Evolutionary conservation across 2,888 invertebrate species (phyloP), one percentile per base, ranked within the genome.

Genomic region (Tigriopus californicus): DNA sequence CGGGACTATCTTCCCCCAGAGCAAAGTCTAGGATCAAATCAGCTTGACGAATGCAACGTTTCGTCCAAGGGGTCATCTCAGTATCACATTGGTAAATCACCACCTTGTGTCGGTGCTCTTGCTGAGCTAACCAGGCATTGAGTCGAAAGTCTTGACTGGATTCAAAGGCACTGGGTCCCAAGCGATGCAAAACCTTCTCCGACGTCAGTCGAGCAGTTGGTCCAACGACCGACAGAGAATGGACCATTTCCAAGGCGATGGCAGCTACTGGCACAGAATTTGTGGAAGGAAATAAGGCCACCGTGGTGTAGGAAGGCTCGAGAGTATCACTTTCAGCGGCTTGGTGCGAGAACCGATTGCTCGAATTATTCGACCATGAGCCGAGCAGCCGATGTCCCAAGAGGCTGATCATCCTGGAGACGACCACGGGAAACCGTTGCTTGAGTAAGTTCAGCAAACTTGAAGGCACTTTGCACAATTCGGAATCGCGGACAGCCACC

Each of bases 381-480:
- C 41, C 42, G 66, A 91, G 74, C 65, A 91, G 87, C 65, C 90
- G 77, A 71, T 89, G 90, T 4, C 97, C 95, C 60, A 98, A 78
- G 64, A 98, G 76, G 71, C 94, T 92, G 66, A 99, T 97, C 53
- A 98, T 79, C 67, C 94, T 79, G 0, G 95, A 94, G 22, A 98
- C 95, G 41, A 98, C 92, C 64, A 91, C 86, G 0, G 94, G 94
- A 76, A 87, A 95, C 63, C 90, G 81, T 63, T 92, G 76, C 71
- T 98, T 98, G 69, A 98, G 97, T 49, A 89, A 87, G 72, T 97
- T 95, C 70, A 99, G 85, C 56, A 99, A 74, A 13, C 95, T 97
- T 70, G 92, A 91, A 0, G 98, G 97, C 63, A 98, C 74, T 70
- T 92, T 92, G 1, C 55, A 97, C 61, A 98, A 74, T 71, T 98